Conservation (phyloP, 1,140 invertebrate species). For the Copidosoma floridanum region DNA sequence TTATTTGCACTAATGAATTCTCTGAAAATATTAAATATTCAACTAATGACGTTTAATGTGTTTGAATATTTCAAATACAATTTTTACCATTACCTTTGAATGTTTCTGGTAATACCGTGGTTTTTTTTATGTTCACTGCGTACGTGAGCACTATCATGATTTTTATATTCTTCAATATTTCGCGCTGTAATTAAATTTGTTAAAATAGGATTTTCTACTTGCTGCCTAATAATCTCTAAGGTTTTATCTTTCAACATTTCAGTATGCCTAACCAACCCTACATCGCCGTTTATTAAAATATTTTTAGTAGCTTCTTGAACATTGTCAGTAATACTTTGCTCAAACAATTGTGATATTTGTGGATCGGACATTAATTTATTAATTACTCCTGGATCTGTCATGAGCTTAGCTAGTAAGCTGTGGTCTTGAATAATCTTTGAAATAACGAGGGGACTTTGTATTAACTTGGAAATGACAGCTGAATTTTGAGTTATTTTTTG, state of each 20-base stretch:
- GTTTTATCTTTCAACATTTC: too few relatives aligned
- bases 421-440: slow-evolving; percentile 46
- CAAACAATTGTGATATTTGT: slow-evolving; percentile 38
- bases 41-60: slow-evolving; percentile 7
- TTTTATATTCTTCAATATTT: slow-evolving; percentile 32
- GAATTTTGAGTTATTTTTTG: slow-evolving; percentile 26
- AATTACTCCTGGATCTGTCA: slow-evolving; percentile 39
- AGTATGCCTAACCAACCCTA: too few relatives aligned
- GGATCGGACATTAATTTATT: slow-evolving; percentile 42
- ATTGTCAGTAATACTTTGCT: too few relatives aligned
- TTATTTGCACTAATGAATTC: slow-evolving; percentile 59
- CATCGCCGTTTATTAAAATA: too few relatives aligned
- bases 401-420: slow-evolving; percentile 44
- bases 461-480: slow-evolving; percentile 34
- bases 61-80: background rate
- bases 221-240: too few relatives aligned
- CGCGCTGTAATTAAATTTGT: slow-evolving; percentile 48
- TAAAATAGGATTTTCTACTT: slow-evolving; percentile 47
- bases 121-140: slow-evolving; percentile 33
- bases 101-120: slow-evolving; percentile 61
- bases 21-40: too few relatives aligned
- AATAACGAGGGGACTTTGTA: slow-evolving; percentile 42
- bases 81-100: slow-evolving; percentile 63
- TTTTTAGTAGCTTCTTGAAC: background rate
- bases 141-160: slow-evolving; percentile 13